Evolutionary conservation across 2,797 vertebrate species (phyloP).

Genomic region (Babyrousa celebensis): DNA sequence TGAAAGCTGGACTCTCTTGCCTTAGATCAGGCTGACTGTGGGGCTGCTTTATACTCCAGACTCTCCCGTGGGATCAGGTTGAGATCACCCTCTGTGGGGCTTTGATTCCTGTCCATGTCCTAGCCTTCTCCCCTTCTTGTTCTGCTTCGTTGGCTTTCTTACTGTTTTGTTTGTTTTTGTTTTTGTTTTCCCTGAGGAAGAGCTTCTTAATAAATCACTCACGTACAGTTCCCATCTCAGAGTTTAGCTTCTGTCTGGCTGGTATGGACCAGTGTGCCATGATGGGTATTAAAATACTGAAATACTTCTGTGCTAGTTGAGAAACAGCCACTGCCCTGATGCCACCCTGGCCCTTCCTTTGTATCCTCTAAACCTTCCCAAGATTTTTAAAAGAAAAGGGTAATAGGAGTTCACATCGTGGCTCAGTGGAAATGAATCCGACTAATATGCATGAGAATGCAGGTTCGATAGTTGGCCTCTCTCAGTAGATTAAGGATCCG

Average conservation of each 20-base stretch:
- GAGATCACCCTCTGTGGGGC: not conserved
- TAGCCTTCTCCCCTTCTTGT: not conserved
- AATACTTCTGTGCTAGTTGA: not conserved
- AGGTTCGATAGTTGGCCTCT: too few relatives aligned
- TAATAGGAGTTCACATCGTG: not conserved
- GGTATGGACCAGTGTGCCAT: not conserved
- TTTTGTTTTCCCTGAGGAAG: not conserved
- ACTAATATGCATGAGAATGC: too few relatives aligned
- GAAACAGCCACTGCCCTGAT: not conserved
- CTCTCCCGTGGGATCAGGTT: not conserved
- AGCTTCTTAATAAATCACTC: conserved; percentile 12
- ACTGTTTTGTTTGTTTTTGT: not conserved
- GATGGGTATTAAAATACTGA: not conserved
- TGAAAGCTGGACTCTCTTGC: not conserved
- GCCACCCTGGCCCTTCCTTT: not conserved
- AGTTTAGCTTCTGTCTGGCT: not conserved
- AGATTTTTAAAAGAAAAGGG: not conserved
- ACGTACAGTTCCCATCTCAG: not conserved
- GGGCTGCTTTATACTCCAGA: not conserved
- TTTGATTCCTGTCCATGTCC: not conserved
- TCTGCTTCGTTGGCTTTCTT: not conserved
- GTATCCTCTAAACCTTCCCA: not conserved
- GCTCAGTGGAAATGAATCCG: too few relatives aligned
- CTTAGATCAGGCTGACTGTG: not conserved
- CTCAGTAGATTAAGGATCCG: too few relatives aligned